Base-by-base conservation (phyloP, 2,888 invertebrate genomes). In the Drosophila cognata region DNA sequence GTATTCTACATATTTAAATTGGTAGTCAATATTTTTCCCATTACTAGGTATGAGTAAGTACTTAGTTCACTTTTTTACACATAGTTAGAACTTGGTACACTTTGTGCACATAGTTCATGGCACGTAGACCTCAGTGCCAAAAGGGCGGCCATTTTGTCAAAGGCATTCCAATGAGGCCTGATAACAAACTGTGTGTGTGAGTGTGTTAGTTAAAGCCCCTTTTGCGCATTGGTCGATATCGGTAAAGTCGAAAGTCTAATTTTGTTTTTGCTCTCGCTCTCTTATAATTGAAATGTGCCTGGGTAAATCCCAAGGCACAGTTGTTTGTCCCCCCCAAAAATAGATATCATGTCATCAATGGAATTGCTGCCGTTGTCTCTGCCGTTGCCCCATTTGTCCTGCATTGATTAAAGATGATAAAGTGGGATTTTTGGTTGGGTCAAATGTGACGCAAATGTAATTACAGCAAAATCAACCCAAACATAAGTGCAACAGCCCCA, bases 201-300 rank as follows among this genome's bases (percentile, higher is more conserved):
- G 52, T 57, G 28, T 38, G 16, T 28, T 38, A 61, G 58, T 67
- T 73, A 73, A 77, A 51, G 77, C 76, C 76, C 68, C 73, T 59
- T 71, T 79, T 79, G 77, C 75, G 67, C 75, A 68, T 70, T 74
- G 61, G 74, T 53, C 46, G 88, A 71, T 85, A 85, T 88, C 84
- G 64, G 71, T 35, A 66, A 66, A 82, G 85, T 88, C 85, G 68
- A 85, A 85, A 85, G 85, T 85, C 82, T 80, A 88, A 84, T 86
- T 86, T 80, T 56, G 68, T 56, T 72, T 75, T 58, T 75, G 29
- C 41, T 43, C 81, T 77, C 71, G 28, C 29, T 43, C 75, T 81
- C 77, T 55, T 72, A 67, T 85, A 85, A 85, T 86, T 88, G 86
- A 85, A 86, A 84, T 78, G 74, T 71, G 76, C 73, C 76, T 65